A percentile compares a stretch with the other conserved stretches of the same genome.
Conservation (phyloP, 2,113 vertebrate genomes). For the Neomonachus schauinslandi region DNA sequence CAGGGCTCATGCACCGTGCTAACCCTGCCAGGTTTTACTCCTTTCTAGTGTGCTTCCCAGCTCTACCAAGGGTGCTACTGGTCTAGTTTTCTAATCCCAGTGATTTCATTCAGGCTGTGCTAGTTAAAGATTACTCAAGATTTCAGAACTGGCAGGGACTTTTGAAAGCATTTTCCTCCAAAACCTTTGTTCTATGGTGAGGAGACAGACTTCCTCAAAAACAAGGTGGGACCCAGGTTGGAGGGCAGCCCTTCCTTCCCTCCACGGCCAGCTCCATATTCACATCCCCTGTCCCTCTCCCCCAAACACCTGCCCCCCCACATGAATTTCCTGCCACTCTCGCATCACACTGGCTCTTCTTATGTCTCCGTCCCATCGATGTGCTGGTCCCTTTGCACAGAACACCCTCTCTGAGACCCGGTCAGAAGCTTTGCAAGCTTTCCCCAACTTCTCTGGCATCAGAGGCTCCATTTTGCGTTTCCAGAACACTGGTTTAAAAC, state of each 20-base stretch:
- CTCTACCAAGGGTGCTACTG: neutral
- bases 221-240: neutral
- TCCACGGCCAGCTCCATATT: neutral
- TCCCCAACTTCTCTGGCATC: neutral
- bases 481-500: neutral
- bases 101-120: neutral
- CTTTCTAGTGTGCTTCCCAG: accelerated
- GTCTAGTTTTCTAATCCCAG: neutral
- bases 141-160: neutral
- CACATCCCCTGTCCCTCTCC: neutral
- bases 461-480: neutral
- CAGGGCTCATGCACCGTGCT: accelerated
- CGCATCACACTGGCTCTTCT: neutral
- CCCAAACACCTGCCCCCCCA: neutral
- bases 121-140: neutral
- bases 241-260: neutral
- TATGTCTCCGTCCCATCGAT: accelerated
- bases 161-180: neutral
- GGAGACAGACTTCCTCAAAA: neutral
- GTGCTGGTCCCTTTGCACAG: neutral
- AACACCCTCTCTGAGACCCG: neutral
- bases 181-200: neutral
- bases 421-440: neutral
- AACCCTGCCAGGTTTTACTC: neutral
- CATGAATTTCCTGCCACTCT: neutral